These are phyloP conservation scores for Opisthograptis luteolata DNA, from an alignment of 2,888 invertebrate species.

Conservation along the genomic window DNA sequence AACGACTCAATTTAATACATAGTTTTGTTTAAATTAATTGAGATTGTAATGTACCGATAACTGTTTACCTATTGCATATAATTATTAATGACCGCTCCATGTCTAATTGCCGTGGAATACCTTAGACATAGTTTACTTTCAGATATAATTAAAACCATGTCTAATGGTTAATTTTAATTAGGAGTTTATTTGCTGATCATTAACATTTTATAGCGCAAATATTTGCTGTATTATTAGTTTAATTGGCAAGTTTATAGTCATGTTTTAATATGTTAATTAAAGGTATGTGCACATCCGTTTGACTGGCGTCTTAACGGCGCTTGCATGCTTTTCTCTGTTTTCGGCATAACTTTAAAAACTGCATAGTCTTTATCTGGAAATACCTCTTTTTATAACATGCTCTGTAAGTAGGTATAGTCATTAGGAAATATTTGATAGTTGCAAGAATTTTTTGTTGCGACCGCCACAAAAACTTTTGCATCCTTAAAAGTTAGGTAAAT, in stretches of 20 bases:
- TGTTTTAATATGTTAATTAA: slow-evolving; percentile 15
- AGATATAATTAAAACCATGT: slow-evolving; percentile 15
- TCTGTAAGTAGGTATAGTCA: too few species aligned
- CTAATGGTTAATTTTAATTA: slow-evolving; percentile 42
- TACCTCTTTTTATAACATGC: too few species aligned
- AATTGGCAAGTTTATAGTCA: slow-evolving; percentile 17
- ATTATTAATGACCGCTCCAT: slow-evolving; percentile 14
- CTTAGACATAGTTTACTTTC: slow-evolving; percentile 23
- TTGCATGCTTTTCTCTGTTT: slow-evolving; percentile 3
- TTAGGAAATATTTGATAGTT: slow-evolving; percentile 18
- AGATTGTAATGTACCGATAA: slow-evolving; percentile 15
- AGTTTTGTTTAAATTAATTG: slow-evolving; percentile 37
- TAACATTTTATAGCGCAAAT: slow-evolving; percentile 22
- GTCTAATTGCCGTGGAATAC: slow-evolving; percentile 50
- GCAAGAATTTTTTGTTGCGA: slow-evolving; percentile 5
- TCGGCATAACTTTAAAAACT: not conserved
- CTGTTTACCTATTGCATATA: slow-evolving; percentile 5
- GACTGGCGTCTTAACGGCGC: slow-evolving; percentile 8
- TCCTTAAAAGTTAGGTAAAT: slow-evolving; percentile 20
- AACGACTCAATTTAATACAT: slow-evolving; percentile 30
- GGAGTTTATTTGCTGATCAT: slow-evolving; percentile 28
- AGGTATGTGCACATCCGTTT: slow-evolving; percentile 13
- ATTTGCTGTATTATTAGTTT: slow-evolving; percentile 22
- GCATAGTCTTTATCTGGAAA: not conserved
- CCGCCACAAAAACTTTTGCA: slow-evolving; percentile 5